phyloP scores from a whole-genome alignment of 92 coral and sea anemone genomes.

The Virgularia gustaviana region DNA sequence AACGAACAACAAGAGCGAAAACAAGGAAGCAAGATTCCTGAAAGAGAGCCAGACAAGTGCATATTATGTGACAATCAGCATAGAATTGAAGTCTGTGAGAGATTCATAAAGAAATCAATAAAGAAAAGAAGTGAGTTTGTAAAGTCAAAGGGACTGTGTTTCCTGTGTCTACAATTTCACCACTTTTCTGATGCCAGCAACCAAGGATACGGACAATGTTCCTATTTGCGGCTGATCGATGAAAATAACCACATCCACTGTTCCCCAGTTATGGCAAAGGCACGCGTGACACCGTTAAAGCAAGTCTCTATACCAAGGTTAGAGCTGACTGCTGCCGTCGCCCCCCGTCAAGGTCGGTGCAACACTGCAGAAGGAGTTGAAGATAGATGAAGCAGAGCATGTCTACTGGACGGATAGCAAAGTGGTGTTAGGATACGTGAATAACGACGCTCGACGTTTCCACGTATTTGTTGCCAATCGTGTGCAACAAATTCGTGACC shows the following conservation, averaged over 20 bases:
- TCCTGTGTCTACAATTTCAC: slow-evolving; percentile 46
- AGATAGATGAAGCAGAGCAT: neutral
- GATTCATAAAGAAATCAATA: slow-evolving; percentile 45
- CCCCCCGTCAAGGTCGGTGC: slow-evolving; percentile 36
- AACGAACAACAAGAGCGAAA: too few species aligned
- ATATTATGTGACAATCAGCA: slow-evolving; percentile 20
- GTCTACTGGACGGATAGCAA: slow-evolving; percentile 53
- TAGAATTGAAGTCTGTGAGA: slow-evolving; percentile 38
- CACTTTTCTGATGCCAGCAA: too few species aligned
- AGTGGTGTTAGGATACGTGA: too few species aligned
- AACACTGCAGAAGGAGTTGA: slow-evolving; percentile 37
- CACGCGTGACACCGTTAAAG: slow-evolving; percentile 53
- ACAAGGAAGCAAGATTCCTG: neutral
- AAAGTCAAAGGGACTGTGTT: slow-evolving; percentile 54
- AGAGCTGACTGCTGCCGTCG: slow-evolving; percentile 54
- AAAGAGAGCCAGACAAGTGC: neutral
- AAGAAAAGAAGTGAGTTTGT: slow-evolving; percentile 41
- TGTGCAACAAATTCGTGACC: slow-evolving; percentile 61
- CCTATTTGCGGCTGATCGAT: slow-evolving; percentile 21
- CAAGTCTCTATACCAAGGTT: slow-evolving; percentile 47
- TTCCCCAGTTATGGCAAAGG: slow-evolving; percentile 55
- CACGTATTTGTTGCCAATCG: slow-evolving; percentile 65
- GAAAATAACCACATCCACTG: slow-evolving; percentile 38
- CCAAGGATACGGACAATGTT: slow-evolving; percentile 3
- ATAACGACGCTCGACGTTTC: slow-evolving; percentile 56